These are phyloP conservation scores for Lepisosteus osseus DNA, from an alignment of 2,113 vertebrate genomes.

Conservation along the genomic window DNA sequence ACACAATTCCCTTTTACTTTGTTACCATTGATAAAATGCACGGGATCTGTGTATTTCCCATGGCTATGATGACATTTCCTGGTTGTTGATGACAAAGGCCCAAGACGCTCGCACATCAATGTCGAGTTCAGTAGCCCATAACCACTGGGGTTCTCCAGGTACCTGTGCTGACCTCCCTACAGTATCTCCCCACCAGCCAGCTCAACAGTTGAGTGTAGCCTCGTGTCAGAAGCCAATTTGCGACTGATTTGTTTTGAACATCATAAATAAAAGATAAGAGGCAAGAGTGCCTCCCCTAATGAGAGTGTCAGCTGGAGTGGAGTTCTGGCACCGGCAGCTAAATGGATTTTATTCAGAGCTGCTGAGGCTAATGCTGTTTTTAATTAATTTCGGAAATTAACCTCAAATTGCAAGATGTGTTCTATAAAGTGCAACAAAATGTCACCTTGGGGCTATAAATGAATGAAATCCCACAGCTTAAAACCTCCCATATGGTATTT, in stretches of 20 bases:
- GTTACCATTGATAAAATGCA: too few relatives aligned
- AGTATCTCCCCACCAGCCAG: not conserved
- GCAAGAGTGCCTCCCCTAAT: not conserved
- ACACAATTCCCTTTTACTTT: too few relatives aligned
- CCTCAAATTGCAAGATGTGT: not conserved
- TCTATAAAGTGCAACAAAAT: constrained; percentile 9
- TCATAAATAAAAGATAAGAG: not conserved
- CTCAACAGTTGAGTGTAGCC: not conserved
- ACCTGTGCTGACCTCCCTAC: too few relatives aligned
- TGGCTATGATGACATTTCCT: too few relatives aligned
- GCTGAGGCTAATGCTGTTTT: constrained; percentile 8
- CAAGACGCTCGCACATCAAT: too few relatives aligned
- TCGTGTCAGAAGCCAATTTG: too few relatives aligned
- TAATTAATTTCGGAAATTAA: constrained; percentile 14
- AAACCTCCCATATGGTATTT: not conserved
- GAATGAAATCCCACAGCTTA: not conserved
- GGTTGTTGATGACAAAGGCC: too few relatives aligned
- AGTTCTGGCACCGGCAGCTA: not conserved
- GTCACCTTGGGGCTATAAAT: constrained; percentile 8
- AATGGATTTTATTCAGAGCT: not conserved
- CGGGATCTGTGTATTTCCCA: too few relatives aligned
- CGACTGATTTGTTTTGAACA: not conserved
- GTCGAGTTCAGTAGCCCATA: too few relatives aligned
- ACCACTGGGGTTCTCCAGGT: too few relatives aligned
- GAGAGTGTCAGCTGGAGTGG: not conserved